Evolutionary conservation across 2,888 invertebrate species (phyloP).

Genomic region (Torymus texanus): DNA sequence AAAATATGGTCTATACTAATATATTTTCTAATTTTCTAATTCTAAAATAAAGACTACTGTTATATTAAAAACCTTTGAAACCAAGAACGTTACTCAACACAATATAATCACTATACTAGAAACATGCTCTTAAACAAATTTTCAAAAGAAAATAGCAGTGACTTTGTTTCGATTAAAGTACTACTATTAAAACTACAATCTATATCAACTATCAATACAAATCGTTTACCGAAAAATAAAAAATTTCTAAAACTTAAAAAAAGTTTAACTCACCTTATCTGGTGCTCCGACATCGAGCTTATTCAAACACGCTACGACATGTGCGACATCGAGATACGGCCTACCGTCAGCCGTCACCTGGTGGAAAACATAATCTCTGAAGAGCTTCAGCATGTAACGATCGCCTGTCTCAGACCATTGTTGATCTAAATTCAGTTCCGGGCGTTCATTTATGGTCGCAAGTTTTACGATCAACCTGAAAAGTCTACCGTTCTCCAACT

Average conservation of each 20-base stretch:
- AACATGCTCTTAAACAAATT: no score
- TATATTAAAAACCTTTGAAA: no score
- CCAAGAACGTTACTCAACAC: no score
- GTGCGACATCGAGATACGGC: constrained; percentile 98
- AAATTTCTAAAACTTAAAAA: constrained; percentile 25
- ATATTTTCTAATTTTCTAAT: no score
- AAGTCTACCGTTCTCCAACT: constrained; percentile 95
- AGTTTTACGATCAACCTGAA: constrained; percentile 94
- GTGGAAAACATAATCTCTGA: constrained; percentile 98
- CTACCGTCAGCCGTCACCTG: constrained; percentile 93
- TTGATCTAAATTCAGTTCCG: constrained; percentile 95
- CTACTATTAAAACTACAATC: no score
- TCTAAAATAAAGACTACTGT: no score
- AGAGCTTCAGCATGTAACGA: constrained; percentile 97
- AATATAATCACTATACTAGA: no score
- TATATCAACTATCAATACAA: background rate
- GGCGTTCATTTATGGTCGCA: constrained; percentile 95
- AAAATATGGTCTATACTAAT: no score
- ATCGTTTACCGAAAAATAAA: background rate
- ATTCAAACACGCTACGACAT: constrained; percentile 94
- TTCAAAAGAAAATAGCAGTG: no score
- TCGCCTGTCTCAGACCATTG: constrained; percentile 99
- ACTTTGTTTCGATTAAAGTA: no score
- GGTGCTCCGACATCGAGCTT: constrained; percentile 90
- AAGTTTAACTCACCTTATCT: constrained; percentile 80